A percentile compares a stretch with the other conserved stretches of the same genome.
Evolutionary conservation across 2,888 invertebrate species (phyloP).

Genomic region (Tenthredo notha): DNA sequence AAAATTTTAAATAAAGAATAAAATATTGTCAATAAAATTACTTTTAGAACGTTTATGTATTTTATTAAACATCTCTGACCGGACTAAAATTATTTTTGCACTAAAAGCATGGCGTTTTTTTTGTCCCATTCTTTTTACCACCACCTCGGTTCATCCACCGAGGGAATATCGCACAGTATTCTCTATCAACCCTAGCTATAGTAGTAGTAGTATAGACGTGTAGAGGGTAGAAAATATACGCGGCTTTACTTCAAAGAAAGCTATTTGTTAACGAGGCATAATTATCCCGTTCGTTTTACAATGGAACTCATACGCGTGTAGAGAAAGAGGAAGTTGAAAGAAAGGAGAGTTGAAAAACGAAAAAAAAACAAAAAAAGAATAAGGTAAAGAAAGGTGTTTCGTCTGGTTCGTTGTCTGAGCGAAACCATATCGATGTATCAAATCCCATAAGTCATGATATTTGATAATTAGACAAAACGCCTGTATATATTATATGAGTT

Average conservation of each 20-base stretch:
- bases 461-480: conserved; percentile 60
- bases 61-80: neutral
- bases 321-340: conserved; percentile 17
- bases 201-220: neutral
- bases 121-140: neutral
- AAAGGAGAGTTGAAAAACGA: neutral
- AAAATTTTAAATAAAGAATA: no score
- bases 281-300: conserved; percentile 69
- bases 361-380: conserved; percentile 15
- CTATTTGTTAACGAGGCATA: conserved; percentile 75
- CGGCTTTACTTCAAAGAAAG: conserved; percentile 71
- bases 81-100: neutral
- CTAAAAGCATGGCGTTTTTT: neutral
- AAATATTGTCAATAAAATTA: no score
- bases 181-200: neutral
- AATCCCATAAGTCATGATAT: neutral
- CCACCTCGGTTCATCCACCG: neutral
- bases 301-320: conserved; percentile 60
- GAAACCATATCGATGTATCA: neutral
- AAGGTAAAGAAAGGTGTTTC: neutral
- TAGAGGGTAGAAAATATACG: conserved; percentile 56
- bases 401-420: neutral
- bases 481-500: conserved; percentile 63
- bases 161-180: neutral
- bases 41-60: no score